phyloP scores from a whole-genome alignment of 2,113 vertebrate genomes.

The Genyomyrus donnyi region DNA sequence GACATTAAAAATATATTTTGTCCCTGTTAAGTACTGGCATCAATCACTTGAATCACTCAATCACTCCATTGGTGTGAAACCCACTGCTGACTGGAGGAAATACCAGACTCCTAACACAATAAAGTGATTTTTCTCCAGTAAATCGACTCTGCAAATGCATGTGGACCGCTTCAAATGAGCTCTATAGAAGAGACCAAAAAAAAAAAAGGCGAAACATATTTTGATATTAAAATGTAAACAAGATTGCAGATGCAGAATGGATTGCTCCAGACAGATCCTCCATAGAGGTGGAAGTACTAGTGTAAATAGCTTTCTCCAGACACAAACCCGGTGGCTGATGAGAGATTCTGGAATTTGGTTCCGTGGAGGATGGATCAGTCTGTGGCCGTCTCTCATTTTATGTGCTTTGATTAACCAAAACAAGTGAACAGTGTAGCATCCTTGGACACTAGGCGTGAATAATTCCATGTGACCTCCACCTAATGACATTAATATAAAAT shows the following conservation, averaged over 20 bases:
- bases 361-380: not conserved
- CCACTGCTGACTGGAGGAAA: not conserved
- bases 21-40: not conserved
- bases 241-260: slow-evolving; percentile 17
- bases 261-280: slow-evolving; percentile 5
- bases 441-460: not conserved
- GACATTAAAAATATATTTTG: not conserved
- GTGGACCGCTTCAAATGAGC: not conserved
- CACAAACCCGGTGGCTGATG: not conserved
- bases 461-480: not conserved
- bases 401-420: slow-evolving; percentile 11
- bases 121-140: not conserved
- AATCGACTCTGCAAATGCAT: slow-evolving; percentile 20
- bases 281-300: not conserved
- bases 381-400: not conserved
- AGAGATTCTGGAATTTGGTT: not conserved
- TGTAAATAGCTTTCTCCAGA: not conserved
- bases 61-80: not conserved
- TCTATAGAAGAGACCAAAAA: not conserved
- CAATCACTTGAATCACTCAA: not conserved
- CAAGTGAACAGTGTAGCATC: not conserved
- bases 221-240: slow-evolving; percentile 42
- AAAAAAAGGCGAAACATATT: slow-evolving; percentile 15
- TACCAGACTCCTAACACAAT: not conserved
- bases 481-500: not conserved